phyloP scores from a whole-genome alignment of 2,888 invertebrate species.

The Leptothorax acervorum region DNA sequence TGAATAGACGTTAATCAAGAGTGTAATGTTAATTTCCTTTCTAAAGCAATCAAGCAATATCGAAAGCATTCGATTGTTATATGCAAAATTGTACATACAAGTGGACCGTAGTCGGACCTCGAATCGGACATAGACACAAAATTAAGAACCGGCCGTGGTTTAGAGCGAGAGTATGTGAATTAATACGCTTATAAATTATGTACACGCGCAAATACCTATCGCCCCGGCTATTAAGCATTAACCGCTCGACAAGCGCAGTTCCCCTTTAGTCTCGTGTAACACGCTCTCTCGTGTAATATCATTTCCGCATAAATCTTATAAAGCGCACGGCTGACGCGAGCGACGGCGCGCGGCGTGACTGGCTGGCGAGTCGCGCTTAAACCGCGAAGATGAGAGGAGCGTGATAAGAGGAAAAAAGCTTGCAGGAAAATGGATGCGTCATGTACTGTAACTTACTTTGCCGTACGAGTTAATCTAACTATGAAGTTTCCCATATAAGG shows the following conservation, averaged over 20 bases:
- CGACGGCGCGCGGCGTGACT: slow-evolving; percentile 41
- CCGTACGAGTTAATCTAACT: slow-evolving; percentile 48
- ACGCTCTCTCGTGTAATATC: slow-evolving; percentile 48
- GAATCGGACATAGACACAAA: not conserved
- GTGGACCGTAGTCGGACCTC: not conserved
- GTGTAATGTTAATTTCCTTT: not conserved
- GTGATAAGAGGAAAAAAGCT: slow-evolving; percentile 49
- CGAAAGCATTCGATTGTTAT: no score
- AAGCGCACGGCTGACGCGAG: slow-evolving; percentile 50
- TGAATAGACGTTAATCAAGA: not conserved
- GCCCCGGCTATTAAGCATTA: slow-evolving; percentile 40
- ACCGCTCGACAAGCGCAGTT: slow-evolving; percentile 43
- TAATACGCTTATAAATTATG: slow-evolving; percentile 47
- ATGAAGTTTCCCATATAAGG: slow-evolving; percentile 52
- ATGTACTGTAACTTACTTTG: slow-evolving; percentile 53
- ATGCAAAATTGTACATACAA: not conserved
- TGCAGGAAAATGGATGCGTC: slow-evolving; percentile 54
- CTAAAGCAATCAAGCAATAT: not conserved
- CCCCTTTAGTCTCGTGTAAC: slow-evolving; percentile 46
- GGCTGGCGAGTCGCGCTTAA: slow-evolving; percentile 52
- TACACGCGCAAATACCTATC: slow-evolving; percentile 39
- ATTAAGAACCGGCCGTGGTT: slow-evolving; percentile 4
- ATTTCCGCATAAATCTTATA: slow-evolving; percentile 56
- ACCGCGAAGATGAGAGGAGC: slow-evolving; percentile 54
- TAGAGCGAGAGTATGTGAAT: slow-evolving; percentile 11